Conservation (phyloP, 2,888 invertebrate species). For the Conomelus anceps region DNA sequence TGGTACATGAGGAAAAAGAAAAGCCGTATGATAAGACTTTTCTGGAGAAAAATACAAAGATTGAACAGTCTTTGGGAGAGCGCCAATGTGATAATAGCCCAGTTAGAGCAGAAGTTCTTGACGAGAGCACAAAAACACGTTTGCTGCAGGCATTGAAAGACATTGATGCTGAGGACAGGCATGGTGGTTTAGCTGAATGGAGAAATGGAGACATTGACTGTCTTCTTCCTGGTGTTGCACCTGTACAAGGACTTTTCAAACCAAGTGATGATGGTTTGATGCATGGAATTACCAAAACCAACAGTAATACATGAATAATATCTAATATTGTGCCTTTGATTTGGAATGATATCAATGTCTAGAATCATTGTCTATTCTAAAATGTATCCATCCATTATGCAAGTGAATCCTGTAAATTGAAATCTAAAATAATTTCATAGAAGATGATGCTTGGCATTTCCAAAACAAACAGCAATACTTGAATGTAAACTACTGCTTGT, state of each 20-base stretch:
- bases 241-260: not conserved
- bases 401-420: not conserved
- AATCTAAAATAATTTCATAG: not conserved
- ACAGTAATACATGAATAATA: not conserved
- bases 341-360: not conserved
- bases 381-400: not conserved
- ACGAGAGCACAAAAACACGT: not conserved
- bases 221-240: not conserved
- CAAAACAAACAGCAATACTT: too few relatives aligned
- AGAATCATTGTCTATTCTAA: not conserved
- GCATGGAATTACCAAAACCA: not conserved
- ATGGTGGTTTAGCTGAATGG: not conserved
- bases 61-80: not conserved
- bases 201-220: not conserved
- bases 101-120: not conserved
- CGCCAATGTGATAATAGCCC: not conserved
- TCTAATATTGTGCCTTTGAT: not conserved
- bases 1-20: not conserved
- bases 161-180: constrained; percentile 27
- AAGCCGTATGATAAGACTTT: not conserved
- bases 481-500: not conserved
- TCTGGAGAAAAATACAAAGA: constrained; percentile 29
- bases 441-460: not conserved
- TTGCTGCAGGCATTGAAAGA: constrained; percentile 29
- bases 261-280: not conserved